A percentile compares a stretch with the other conserved stretches of the same genome.
phyloP scores from a whole-genome alignment of 2,888 invertebrate species.

The Acholoe squamosa region DNA sequence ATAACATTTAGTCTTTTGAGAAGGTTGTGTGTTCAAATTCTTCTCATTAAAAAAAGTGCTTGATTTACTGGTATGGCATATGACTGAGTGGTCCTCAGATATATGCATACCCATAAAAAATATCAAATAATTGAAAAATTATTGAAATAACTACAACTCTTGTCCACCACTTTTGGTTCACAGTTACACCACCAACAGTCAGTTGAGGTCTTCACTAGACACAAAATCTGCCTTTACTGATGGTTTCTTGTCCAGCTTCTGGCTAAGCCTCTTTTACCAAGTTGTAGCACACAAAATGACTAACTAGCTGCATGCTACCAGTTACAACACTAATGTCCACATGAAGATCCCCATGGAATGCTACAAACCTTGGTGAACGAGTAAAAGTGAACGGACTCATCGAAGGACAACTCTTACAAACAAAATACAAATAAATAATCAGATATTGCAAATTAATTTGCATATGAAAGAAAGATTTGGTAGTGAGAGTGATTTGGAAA shows the following conservation, averaged over 20 bases:
- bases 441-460: not conserved
- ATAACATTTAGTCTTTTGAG: too few species aligned
- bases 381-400: constrained; percentile 13
- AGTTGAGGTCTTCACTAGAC: not conserved
- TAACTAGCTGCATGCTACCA: not conserved
- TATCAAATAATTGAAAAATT: too few species aligned
- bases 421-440: not conserved
- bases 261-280: not conserved
- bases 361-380: constrained; percentile 58
- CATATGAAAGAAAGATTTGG: constrained; percentile 32
- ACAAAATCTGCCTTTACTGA: not conserved
- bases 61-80: too few species aligned
- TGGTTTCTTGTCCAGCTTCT: not conserved
- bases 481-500: constrained; percentile 41
- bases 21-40: too few species aligned
- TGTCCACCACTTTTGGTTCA: not conserved
- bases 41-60: too few species aligned
- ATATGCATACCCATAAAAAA: too few species aligned
- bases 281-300: not conserved
- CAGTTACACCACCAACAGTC: constrained; percentile 30
- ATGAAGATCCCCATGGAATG: constrained; percentile 22
- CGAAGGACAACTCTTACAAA: not conserved
- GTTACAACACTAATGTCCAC: not conserved
- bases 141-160: too few species aligned
- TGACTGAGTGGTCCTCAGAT: too few species aligned